A percentile compares a stretch with the other conserved stretches of the same genome.
phyloP scores from a whole-genome alignment of 1,140 invertebrate species.

The Akabosia matsudoensis region DNA sequence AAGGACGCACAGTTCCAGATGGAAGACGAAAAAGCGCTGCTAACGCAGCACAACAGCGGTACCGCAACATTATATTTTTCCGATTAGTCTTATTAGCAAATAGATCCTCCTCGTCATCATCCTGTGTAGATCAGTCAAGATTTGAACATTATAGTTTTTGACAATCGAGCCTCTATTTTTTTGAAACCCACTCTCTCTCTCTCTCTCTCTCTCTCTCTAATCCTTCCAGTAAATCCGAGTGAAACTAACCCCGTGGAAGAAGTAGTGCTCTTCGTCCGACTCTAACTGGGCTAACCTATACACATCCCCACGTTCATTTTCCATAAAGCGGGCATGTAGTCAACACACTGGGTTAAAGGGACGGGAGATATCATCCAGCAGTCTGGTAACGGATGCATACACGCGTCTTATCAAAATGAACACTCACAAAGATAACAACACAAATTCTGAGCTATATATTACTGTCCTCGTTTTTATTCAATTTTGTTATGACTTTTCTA shows the following conservation, averaged over 20 bases:
- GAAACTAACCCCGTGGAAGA: slow-evolving; percentile 4
- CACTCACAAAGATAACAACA: too few species aligned
- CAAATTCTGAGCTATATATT: too few species aligned
- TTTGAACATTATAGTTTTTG: not conserved
- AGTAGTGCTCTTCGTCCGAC: not conserved
- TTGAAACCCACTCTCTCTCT: not conserved
- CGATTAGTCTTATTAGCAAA: not conserved
- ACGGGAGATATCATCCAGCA: not conserved
- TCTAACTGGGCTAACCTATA: not conserved
- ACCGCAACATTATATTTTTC: slow-evolving; percentile 12
- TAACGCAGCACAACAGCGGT: slow-evolving; percentile 13
- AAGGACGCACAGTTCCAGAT: slow-evolving; percentile 31
- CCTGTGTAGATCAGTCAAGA: not conserved
- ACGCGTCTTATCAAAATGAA: too few species aligned
- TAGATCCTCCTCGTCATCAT: slow-evolving; percentile 9
- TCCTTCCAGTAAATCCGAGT: too few species aligned
- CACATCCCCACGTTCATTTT: not conserved
- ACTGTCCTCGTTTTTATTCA: too few species aligned
- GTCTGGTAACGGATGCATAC: not conserved
- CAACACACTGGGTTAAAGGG: not conserved
- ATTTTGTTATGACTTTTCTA: too few species aligned
- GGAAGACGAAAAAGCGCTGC: slow-evolving; percentile 21
- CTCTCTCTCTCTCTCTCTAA: too few species aligned
- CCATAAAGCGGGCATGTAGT: not conserved
- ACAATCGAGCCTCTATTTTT: too few species aligned